Base-by-base conservation (phyloP, 2,113 vertebrate species). In the Felis chaus region DNA sequence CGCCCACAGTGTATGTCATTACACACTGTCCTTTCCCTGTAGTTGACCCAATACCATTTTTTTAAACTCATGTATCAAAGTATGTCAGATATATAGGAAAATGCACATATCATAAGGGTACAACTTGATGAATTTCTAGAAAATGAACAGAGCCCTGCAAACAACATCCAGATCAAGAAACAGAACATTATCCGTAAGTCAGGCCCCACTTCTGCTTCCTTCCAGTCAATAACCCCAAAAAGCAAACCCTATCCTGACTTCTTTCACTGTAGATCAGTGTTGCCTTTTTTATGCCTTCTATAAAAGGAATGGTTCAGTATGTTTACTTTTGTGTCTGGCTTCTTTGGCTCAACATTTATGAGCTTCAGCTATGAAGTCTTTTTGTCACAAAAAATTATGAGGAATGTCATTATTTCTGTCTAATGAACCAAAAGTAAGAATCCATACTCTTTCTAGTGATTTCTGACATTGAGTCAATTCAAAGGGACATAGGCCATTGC, bases 341-440 rank as follows among this genome's bases (percentile, higher is more conserved):
- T 76, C 50, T 78, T 96, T 96, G 89, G 36, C 29, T 95, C 23
- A 90, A 68, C 18, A 88, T 96, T 97, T 84, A 90, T 78, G 86
- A 94, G 33, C 18, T 92, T 95, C 83, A 81, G 53, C 91, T 66
- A 33, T 87, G 74, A 97, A 87, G 36, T 57, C 41, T 84, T 95
- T 73, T 71, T 89, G 69, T 90, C 63, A 78, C 95, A 93, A 84
- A 92, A 94, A 96, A 85, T 45, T 84, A 82, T 45, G 41, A 71
- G 27, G 65, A 88, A n/a, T 27, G n/a, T 95, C 41, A 83, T 83
- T 87, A 76, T 89, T 96, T 86, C 63, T 33, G 50, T 73, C 66
- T 82, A 95, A 74, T 91, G 63, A 95, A 79, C 74, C 45, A 68
- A 95, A 48, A 63, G 8, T 94, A 91, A 61, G 39, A 87, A 88